phyloP scores from a whole-genome alignment of 2,797 vertebrate genomes.

The Pyrocephalus nanus region DNA sequence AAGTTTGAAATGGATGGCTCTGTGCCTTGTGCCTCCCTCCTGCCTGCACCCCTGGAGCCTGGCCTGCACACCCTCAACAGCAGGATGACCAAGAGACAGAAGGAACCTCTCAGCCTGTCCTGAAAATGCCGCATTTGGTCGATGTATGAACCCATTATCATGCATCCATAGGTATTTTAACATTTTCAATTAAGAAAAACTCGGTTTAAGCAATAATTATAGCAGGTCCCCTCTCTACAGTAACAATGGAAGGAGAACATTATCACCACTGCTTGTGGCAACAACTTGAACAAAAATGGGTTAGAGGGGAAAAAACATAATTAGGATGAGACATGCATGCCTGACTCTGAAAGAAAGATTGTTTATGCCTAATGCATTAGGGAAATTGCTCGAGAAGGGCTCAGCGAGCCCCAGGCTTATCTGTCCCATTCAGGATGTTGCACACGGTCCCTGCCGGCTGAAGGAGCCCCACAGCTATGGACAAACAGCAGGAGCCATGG shows the following conservation, averaged over 20 bases:
- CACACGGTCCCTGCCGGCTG: background rate
- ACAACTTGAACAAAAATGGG: constrained; percentile 18
- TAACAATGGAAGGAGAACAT: background rate
- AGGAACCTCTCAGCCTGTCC: background rate
- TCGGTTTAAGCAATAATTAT: background rate
- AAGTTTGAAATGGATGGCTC: background rate
- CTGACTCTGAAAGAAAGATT: background rate
- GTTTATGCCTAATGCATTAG: background rate
- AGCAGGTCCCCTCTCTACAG: background rate
- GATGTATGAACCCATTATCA: background rate
- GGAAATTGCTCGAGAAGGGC: constrained; percentile 15
- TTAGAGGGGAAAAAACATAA: background rate
- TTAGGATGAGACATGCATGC: background rate
- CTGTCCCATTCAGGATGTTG: background rate
- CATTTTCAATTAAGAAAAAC: background rate
- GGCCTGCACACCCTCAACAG: rapidly evolving
- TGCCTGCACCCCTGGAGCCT: background rate
- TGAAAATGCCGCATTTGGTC: background rate
- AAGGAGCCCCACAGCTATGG: background rate
- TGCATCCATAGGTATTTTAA: background rate
- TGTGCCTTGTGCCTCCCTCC: background rate
- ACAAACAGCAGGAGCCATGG: background rate
- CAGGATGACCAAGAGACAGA: background rate
- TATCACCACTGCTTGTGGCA: background rate
- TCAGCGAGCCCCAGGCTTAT: background rate